Evolutionary conservation across 2,797 vertebrate genomes (phyloP).

Genomic region (Aeoliscus strigatus): DNA sequence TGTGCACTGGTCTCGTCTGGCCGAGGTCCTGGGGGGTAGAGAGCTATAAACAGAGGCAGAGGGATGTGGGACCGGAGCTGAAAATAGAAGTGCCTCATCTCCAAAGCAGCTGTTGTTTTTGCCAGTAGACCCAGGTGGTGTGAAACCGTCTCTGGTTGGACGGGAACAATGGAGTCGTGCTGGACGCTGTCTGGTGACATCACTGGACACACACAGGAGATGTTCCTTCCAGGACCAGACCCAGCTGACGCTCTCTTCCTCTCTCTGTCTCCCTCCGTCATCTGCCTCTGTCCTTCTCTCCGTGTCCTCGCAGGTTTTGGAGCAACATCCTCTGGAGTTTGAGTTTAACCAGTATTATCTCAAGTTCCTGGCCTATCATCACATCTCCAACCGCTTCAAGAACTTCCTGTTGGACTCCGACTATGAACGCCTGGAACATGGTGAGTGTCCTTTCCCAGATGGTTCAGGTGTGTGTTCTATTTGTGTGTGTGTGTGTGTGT

Average conservation of each 20-base stretch:
- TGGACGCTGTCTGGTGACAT: constrained; percentile 61
- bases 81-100: constrained; percentile 92
- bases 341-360: constrained; percentile 99
- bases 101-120: constrained; percentile 93
- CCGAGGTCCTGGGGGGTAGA: constrained; percentile 63
- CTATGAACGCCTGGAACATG: constrained; percentile 95
- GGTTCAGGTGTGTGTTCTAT: no score
- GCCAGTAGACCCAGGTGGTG: constrained; percentile 92
- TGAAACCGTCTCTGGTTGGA: constrained; percentile 52
- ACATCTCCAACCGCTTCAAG: constrained; percentile 96
- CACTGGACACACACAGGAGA: constrained; percentile 51
- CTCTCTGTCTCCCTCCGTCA: constrained; percentile 2
- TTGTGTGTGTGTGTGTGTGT: no score
- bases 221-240: constrained; percentile 52
- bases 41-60: constrained; percentile 70
- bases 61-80: constrained; percentile 70
- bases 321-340: constrained; percentile 93
- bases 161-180: constrained; percentile 51
- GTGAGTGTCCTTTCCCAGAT: no score
- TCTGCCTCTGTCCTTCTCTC: constrained; percentile 30
- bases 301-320: constrained; percentile 81
- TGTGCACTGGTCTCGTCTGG: constrained; percentile 66
- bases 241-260: constrained; percentile 27
- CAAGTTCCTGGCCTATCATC: constrained; percentile 97
- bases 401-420: constrained; percentile 98